Evolutionary conservation across 1,140 invertebrate species (phyloP).

Genomic region (Penaeus japonicus): DNA sequence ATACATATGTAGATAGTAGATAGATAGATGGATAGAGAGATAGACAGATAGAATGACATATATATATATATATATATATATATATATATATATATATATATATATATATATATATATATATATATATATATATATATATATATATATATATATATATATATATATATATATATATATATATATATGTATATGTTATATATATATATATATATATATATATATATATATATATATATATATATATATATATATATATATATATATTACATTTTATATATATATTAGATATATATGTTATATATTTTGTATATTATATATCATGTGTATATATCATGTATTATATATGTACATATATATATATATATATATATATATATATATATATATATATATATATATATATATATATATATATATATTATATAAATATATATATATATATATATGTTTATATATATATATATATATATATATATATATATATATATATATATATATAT

Average conservation of each 20-base stretch:
- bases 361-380: constrained; percentile 47
- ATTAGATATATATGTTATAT: background rate
- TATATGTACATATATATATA: constrained; percentile 9
- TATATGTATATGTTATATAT: constrained; percentile 14
- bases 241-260: constrained; percentile 1
- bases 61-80: constrained; percentile 33
- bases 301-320: background rate
- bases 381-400: constrained; percentile 23
- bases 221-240: constrained; percentile 3
- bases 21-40: no score
- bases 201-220: constrained; percentile 9
- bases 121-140: background rate
- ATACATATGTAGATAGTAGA: constrained; percentile 15
- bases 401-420: background rate
- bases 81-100: constrained; percentile 20
- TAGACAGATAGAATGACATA: constrained; percentile 26
- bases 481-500: constrained; percentile 24
- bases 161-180: background rate
- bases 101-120: background rate
- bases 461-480: constrained; percentile 30
- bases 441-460: constrained; percentile 40
- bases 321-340: background rate
- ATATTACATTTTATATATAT: background rate
- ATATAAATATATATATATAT: constrained; percentile 27
- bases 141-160: background rate